Percentiles rank a stretch among this genome's conserved stretches.
Conservation (phyloP, 1,140 invertebrate species). For the Neoseiulus cucumeris region DNA sequence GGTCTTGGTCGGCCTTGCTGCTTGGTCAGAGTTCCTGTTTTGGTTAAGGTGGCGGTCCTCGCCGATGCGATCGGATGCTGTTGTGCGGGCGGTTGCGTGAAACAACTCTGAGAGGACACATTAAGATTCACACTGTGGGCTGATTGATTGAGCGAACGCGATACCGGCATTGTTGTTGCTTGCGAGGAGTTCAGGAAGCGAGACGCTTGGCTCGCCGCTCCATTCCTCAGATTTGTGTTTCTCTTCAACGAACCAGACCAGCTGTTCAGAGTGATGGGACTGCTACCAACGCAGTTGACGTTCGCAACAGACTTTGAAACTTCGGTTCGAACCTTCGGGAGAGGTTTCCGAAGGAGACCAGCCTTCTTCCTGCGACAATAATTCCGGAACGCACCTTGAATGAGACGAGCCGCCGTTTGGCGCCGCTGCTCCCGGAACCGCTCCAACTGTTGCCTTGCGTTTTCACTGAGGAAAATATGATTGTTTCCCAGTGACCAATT, state of each 20-base stretch:
- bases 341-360: conserved; percentile 12
- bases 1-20: conserved; percentile 45
- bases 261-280: background rate
- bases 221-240: background rate
- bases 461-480: conserved; percentile 81
- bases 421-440: conserved; percentile 50
- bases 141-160: background rate
- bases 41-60: background rate
- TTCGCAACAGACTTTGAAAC: background rate
- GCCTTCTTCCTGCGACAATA: background rate
- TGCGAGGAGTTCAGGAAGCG: background rate
- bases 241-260: background rate
- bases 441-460: conserved; percentile 69
- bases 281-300: background rate
- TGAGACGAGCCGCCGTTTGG: conserved; percentile 46
- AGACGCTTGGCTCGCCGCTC: conserved; percentile 3
- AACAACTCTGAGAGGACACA: conserved; percentile 8
- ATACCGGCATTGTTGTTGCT: background rate
- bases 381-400: conserved; percentile 38
- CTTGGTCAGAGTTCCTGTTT: conserved; percentile 22
- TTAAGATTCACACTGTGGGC: conserved; percentile 26
- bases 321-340: background rate
- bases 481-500: conserved; percentile 76
- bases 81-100: background rate
- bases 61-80: background rate